Conservation (phyloP, 2,113 vertebrate species). For the Noctilio leporinus region DNA sequence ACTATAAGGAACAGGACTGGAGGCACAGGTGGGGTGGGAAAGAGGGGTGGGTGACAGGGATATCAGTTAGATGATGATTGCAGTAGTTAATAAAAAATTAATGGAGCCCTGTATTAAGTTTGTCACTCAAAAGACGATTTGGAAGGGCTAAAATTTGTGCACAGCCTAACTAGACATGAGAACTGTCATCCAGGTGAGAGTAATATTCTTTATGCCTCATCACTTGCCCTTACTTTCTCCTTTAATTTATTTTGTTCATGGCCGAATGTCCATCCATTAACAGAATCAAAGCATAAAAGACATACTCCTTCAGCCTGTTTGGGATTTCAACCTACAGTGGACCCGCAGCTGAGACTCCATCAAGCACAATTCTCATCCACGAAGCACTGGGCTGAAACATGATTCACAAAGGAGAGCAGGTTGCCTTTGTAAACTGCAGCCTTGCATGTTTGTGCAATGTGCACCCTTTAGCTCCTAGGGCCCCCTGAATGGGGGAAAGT, state of each 20-base stretch:
- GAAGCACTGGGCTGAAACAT: background rate
- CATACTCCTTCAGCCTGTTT: background rate
- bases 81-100: background rate
- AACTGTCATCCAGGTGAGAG: background rate
- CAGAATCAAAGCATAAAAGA: slow-evolving; percentile 13
- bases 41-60: background rate
- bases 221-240: slow-evolving; percentile 24
- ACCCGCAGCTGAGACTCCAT: slow-evolving; percentile 37
- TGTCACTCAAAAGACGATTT: background rate
- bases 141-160: background rate
- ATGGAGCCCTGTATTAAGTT: background rate
- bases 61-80: background rate
- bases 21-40: background rate
- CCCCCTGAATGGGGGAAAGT: slow-evolving; percentile 59
- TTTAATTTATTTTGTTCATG: slow-evolving; percentile 36
- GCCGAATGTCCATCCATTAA: slow-evolving; percentile 8
- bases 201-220: background rate
- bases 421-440: slow-evolving; percentile 18
- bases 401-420: slow-evolving; percentile 39
- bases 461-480: background rate
- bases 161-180: background rate
- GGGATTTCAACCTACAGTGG: slow-evolving; percentile 21
- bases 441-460: slow-evolving; percentile 39
- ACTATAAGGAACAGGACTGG: background rate
- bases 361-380: background rate